A percentile compares a stretch with the other conserved stretches of the same genome.
Conservation (phyloP, 2,888 invertebrate species). For the Sphecodes monilicornis region DNA sequence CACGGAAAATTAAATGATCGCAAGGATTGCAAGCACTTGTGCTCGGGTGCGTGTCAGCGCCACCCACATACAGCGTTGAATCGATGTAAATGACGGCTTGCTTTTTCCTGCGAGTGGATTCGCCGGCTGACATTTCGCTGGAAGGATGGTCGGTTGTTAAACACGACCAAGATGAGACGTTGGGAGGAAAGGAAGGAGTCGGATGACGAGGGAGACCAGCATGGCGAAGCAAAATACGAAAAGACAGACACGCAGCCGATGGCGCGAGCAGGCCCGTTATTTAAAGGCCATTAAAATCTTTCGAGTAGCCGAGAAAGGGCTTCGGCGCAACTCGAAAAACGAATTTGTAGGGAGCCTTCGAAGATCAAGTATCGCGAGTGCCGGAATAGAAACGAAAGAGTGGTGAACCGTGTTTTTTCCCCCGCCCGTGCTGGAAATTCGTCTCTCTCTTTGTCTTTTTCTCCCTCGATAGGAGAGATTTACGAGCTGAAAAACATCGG, state of each 20-base stretch:
- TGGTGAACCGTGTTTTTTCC: conserved; percentile 64
- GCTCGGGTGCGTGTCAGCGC: conserved; percentile 54
- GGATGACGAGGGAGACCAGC: not conserved
- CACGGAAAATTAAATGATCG: conserved; percentile 54
- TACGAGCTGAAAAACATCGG: conserved; percentile 54
- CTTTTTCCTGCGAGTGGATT: conserved; percentile 50
- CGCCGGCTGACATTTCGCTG: conserved; percentile 56
- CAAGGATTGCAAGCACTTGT: conserved; percentile 7
- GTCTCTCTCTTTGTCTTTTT: not conserved
- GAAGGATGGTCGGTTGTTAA: conserved; percentile 37
- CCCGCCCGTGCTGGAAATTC: conserved; percentile 22
- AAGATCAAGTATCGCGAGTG: conserved; percentile 33
- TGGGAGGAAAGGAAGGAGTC: conserved; percentile 13
- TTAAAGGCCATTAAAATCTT: conserved; percentile 66
- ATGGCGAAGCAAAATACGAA: conserved; percentile 31
- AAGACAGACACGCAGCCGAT: conserved; percentile 49
- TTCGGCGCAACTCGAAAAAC: conserved; percentile 50
- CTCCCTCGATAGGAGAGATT: conserved; percentile 48
- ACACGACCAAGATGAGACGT: not conserved
- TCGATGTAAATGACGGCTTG: conserved; percentile 65
- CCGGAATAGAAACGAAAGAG: conserved; percentile 61
- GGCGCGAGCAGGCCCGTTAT: conserved; percentile 57
- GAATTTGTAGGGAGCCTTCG: conserved; percentile 56
- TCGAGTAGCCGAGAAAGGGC: conserved; percentile 32
- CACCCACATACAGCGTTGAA: conserved; percentile 61